Conservation (phyloP, 2,797 vertebrate genomes). For the Melanotaenia trifasciata region DNA sequence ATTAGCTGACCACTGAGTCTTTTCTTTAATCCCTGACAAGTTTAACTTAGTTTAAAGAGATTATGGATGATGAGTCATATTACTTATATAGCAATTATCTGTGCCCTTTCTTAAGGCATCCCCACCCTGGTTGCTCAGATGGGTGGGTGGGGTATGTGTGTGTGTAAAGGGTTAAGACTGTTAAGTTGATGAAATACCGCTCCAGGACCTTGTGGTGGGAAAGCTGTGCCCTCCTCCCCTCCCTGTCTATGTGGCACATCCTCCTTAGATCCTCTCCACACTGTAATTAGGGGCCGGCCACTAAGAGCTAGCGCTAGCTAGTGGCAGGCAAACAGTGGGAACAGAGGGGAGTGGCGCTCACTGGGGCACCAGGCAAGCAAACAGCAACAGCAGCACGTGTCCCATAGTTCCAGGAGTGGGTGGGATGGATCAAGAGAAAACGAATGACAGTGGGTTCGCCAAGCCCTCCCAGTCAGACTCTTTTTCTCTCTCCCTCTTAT, state of each 20-base stretch:
- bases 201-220: constrained; percentile 84
- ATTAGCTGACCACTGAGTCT: neutral
- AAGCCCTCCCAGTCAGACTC: constrained; percentile 62
- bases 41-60: constrained; percentile 24
- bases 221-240: constrained; percentile 82
- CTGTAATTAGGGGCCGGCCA: constrained; percentile 84
- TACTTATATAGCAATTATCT: constrained; percentile 56
- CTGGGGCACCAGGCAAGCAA: constrained; percentile 66
- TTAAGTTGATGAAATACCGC: constrained; percentile 79
- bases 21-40: constrained; percentile 21
- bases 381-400: constrained; percentile 78
- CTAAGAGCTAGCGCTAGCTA: constrained; percentile 72
- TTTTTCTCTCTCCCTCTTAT: constrained; percentile 70
- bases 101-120: constrained; percentile 59
- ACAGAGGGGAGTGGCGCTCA: constrained; percentile 71
- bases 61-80: constrained; percentile 35
- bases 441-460: constrained; percentile 66
- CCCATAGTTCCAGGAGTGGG: constrained; percentile 72
- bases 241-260: constrained; percentile 87
- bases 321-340: constrained; percentile 77
- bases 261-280: constrained; percentile 85
- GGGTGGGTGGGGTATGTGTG: constrained; percentile 54
- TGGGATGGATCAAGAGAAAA: constrained; percentile 68
- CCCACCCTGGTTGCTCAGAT: constrained; percentile 60
- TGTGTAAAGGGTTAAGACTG: constrained; percentile 68